Conservation (phyloP, 2,888 invertebrate genomes). For the Drosophila limbata region DNA sequence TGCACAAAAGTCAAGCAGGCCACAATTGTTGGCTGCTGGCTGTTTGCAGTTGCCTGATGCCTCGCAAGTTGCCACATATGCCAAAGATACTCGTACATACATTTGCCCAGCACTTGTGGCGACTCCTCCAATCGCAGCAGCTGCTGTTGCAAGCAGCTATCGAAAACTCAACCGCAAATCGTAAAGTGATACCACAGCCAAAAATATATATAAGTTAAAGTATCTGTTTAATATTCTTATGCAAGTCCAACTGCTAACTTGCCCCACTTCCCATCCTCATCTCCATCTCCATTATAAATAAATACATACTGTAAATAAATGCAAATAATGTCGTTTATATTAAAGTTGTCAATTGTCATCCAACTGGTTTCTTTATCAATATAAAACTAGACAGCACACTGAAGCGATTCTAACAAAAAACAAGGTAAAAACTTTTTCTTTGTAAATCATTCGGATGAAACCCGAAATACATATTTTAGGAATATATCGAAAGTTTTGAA, state of each 20-base stretch:
- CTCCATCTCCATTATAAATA: conserved; percentile 13
- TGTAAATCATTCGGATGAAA: not conserved
- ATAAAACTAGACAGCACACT: conserved; percentile 21
- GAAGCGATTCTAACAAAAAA: not conserved
- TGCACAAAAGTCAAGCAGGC: conserved; percentile 73
- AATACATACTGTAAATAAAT: conserved; percentile 57
- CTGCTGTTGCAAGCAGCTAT: conserved; percentile 40
- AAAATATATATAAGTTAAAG: conserved; percentile 29
- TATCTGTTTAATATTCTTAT: conserved; percentile 26
- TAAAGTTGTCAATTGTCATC: conserved; percentile 73
- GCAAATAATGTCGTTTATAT: conserved; percentile 67
- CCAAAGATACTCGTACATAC: conserved; percentile 47
- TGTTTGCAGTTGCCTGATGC: conserved; percentile 10
- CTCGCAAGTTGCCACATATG: conserved; percentile 62
- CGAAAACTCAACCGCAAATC: conserved; percentile 46
- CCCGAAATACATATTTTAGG: not conserved
- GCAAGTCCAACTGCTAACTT: conserved; percentile 22
- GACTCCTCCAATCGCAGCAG: conserved; percentile 18
- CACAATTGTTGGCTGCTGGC: conserved; percentile 44
- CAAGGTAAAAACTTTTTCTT: not conserved
- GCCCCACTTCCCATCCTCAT: not conserved
- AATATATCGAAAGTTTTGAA: not conserved
- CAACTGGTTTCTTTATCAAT: conserved; percentile 56
- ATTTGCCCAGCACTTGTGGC: conserved; percentile 62
- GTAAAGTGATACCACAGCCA: conserved; percentile 53